These are phyloP conservation scores for Panagrolaimus sp. DNA, from an alignment of 1,140 invertebrate genomes.

Conservation along the genomic window DNA sequence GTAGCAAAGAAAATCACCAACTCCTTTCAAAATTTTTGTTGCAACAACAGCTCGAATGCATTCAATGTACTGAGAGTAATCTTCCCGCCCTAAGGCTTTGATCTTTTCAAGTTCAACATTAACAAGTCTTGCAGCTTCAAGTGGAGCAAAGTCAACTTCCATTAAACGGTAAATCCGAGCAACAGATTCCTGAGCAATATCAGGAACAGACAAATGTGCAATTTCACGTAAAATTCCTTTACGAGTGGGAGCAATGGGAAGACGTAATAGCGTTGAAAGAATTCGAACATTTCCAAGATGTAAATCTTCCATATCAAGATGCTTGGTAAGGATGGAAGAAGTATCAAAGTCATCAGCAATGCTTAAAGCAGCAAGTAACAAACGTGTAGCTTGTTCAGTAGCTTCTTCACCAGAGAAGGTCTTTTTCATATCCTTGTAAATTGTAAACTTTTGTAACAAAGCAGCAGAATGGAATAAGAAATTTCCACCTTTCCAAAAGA, in stretches of 20 bases:
- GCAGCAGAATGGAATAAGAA: constrained; percentile 95
- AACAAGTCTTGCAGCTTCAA: constrained; percentile 35
- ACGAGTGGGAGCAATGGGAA: constrained; percentile 56
- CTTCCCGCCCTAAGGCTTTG: constrained; percentile 23
- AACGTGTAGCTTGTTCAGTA: constrained; percentile 56
- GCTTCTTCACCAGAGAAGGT: constrained; percentile 55
- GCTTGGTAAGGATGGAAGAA: constrained; percentile 50
- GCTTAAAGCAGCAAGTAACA: constrained; percentile 51
- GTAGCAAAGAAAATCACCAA: no score
- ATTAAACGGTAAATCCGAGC: constrained; percentile 47
- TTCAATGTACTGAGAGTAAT: constrained; percentile 45
- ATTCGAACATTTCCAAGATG: constrained; percentile 51
- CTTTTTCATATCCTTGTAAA: constrained; percentile 58
- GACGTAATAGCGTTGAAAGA: constrained; percentile 53
- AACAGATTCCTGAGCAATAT: constrained; percentile 40
- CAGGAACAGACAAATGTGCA: constrained; percentile 50
- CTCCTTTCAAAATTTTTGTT: constrained; percentile 50
- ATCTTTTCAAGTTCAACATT: constrained; percentile 33
- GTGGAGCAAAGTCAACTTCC: constrained; percentile 55
- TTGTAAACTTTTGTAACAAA: constrained; percentile 68
- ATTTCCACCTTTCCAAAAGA: constrained; percentile 98
- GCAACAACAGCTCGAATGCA: constrained; percentile 45
- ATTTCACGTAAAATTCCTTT: constrained; percentile 53
- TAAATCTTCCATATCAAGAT: constrained; percentile 58
- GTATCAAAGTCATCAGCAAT: constrained; percentile 55